Base-by-base conservation (phyloP, 64 coral and sea anemone species). In the Anthopleura sola region DNA sequence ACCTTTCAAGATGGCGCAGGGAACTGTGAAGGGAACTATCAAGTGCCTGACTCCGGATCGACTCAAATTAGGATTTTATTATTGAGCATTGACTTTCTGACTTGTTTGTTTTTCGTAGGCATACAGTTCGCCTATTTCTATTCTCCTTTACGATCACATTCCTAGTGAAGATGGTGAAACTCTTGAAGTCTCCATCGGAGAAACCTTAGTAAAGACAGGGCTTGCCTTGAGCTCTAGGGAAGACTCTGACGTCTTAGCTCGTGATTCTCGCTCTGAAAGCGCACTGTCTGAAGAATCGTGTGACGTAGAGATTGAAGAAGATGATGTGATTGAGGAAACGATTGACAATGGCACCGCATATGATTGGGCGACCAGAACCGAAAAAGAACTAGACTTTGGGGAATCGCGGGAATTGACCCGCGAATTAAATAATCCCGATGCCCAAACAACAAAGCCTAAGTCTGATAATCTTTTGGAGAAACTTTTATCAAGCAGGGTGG, bases 111-210 rank as follows among this genome's bases (percentile, higher is more conserved):
- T 11, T n/a, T 66, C 24, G 34, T 48, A 79, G 76, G 76, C 34
- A 16, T 48, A 79, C 31, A 33, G 76, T 79, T 44, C 76, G 76
- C 94, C 94, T 18, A 55, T 92, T 7, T 87, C 86, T 57, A 86
- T 96, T 36, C 39, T 87, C 48, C 85, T 96, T 5, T 87, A 86
- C 58, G 86, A 92, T 20, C 90, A 86, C 24, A 46, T 82, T 34
- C 55, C 84, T 44, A 40, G 33, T 77, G 49, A 89, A 29, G 87
- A 92, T 18, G 90, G 90, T 23, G 36, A 64, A 60, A 34, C 66
- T n/a, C 74, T 76, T 34, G 86, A 92, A 55, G 55, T 92, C 55
- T 92, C 90, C 3, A 75, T 96, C 66, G 94, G 86, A 47, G 49
- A 89, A 23, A 77, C 82, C 9, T 56, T 96, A 83, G 90, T 87